These are phyloP conservation scores for Mylabris phalerata DNA, from an alignment of 1,140 invertebrate genomes.

Conservation along the genomic window DNA sequence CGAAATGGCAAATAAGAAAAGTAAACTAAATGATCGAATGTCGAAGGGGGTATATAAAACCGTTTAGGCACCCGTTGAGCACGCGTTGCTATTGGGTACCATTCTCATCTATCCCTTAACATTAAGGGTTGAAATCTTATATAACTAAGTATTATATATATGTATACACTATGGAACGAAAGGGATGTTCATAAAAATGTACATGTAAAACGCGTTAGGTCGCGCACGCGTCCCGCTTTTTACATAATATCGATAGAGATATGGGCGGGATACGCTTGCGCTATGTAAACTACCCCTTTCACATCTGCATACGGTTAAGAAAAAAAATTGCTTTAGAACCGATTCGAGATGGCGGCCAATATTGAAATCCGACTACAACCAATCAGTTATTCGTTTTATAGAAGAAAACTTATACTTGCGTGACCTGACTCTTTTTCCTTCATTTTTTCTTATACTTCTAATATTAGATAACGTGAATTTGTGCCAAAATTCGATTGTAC, in stretches of 20 bases:
- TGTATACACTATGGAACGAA: constrained; percentile 1
- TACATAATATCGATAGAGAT: constrained; percentile 41
- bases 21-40: constrained; percentile 22
- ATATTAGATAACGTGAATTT: too few species aligned
- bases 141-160: constrained; percentile 15
- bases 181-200: constrained; percentile 37
- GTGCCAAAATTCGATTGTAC: too few species aligned
- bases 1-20: constrained; percentile 23
- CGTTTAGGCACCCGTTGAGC: constrained; percentile 18
- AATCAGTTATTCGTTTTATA: too few species aligned
- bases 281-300: constrained; percentile 37
- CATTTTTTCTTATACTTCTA: too few species aligned
- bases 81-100: constrained; percentile 28
- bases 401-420: too few species aligned
- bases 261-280: constrained; percentile 39
- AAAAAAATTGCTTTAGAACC: background rate
- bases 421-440: too few species aligned
- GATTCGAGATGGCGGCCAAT: constrained; percentile 6
- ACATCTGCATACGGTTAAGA: constrained; percentile 36
- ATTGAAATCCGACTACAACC: too few species aligned
- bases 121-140: constrained; percentile 29
- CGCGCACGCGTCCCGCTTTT: constrained; percentile 33
- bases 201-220: constrained; percentile 39
- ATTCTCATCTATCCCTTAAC: background rate
- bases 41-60: constrained; percentile 18